phyloP scores from a whole-genome alignment of 2,888 invertebrate genomes.

The Nymphalis urticae region DNA sequence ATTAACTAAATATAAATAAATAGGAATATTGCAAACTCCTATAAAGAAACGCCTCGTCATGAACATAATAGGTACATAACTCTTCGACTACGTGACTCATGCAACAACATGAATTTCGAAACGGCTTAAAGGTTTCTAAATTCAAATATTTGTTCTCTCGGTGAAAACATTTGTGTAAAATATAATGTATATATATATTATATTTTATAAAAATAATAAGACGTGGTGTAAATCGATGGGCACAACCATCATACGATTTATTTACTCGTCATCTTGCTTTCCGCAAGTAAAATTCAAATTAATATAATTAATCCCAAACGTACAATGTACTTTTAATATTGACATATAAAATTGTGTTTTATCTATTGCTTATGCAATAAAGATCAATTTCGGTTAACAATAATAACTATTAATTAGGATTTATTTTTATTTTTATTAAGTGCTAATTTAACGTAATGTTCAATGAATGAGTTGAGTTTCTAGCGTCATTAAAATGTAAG shows the following conservation, averaged over 20 bases:
- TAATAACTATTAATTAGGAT: background rate
- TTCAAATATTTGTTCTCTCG: conserved; percentile 19
- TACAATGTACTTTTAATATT: background rate
- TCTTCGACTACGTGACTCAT: conserved; percentile 45
- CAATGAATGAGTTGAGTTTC: too few relatives aligned
- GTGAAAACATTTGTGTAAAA: too few relatives aligned
- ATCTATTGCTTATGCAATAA: background rate
- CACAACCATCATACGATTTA: too few relatives aligned
- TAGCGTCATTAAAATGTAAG: background rate
- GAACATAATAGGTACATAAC: conserved; percentile 37
- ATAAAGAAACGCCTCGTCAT: conserved; percentile 17
- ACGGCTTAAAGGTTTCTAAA: conserved; percentile 48
- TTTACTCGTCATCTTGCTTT: too few relatives aligned
- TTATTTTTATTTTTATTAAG: background rate
- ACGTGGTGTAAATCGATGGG: background rate
- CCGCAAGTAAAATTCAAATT: too few relatives aligned
- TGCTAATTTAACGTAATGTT: background rate
- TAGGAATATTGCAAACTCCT: conserved; percentile 1
- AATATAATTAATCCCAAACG: too few relatives aligned
- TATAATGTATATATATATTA: background rate
- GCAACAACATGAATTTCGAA: conserved; percentile 33
- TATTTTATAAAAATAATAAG: background rate
- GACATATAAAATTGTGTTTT: background rate
- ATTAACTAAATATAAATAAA: background rate
- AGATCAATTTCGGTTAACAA: background rate